These are phyloP conservation scores for Trididemnum miniatum DNA, from an alignment of 23 tunicate species.

Conservation along the genomic window DNA sequence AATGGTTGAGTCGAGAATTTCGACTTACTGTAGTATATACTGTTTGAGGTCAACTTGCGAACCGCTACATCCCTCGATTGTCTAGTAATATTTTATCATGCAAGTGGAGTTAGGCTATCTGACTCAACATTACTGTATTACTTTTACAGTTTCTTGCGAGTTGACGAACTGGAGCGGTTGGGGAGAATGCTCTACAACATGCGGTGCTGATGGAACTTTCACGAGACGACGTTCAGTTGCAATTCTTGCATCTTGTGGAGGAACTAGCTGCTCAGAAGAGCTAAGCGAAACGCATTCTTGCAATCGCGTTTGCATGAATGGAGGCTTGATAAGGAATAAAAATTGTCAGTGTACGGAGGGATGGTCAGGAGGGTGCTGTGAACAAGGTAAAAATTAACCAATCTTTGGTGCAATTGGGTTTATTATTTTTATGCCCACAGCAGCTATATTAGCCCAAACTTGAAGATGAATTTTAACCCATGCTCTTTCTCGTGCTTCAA, in stretches of 20 bases:
- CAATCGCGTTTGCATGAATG: background rate
- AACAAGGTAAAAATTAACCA: background rate
- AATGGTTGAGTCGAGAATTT: too few species aligned
- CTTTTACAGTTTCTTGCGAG: constrained; percentile 25
- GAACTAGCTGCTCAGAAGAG: background rate
- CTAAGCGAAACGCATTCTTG: background rate
- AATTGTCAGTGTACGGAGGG: background rate
- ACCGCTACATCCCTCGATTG: too few species aligned
- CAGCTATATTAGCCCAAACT: too few species aligned
- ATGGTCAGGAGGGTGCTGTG: background rate
- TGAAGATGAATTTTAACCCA: too few species aligned
- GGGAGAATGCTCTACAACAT: constrained; percentile 29
- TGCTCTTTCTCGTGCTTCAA: too few species aligned
- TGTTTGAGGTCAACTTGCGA: too few species aligned
- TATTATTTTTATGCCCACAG: too few species aligned
- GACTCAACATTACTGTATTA: too few species aligned
- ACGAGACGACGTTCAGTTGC: background rate
- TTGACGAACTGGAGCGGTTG: constrained; percentile 34
- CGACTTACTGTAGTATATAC: too few species aligned
- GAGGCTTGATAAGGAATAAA: background rate
- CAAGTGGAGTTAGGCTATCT: too few species aligned
- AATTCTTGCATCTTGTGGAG: background rate
- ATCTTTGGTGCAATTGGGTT: too few species aligned
- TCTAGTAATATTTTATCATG: too few species aligned
- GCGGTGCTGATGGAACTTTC: background rate